phyloP scores from a whole-genome alignment of 2,888 invertebrate species.

The Ophion costatus region DNA sequence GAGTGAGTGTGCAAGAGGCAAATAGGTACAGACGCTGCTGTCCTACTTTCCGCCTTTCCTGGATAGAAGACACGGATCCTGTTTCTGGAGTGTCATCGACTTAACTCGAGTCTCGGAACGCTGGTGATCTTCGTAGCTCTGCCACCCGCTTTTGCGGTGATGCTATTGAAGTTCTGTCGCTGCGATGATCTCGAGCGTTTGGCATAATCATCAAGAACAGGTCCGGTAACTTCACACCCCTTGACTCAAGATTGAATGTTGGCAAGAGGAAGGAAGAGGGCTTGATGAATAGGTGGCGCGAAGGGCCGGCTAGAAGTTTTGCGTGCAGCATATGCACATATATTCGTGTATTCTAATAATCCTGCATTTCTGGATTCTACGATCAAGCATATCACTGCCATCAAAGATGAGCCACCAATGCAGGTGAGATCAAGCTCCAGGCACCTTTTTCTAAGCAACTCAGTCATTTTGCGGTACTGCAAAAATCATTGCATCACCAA shows the following conservation, averaged over 20 bases:
- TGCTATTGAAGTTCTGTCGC: conserved; percentile 42
- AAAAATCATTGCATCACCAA: no score
- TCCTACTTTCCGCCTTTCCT: conserved; percentile 66
- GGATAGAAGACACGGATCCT: conserved; percentile 76
- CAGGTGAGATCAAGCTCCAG: no score
- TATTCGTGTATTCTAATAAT: no score
- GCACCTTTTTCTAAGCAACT: no score
- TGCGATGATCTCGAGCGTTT: conserved; percentile 62
- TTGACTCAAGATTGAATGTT: conserved; percentile 38
- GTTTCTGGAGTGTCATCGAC: conserved; percentile 78
- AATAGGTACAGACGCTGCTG: conserved; percentile 54
- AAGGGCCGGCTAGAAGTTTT: no score
- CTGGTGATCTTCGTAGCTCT: conserved; percentile 58
- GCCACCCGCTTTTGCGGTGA: conserved; percentile 21
- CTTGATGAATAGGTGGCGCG: background rate
- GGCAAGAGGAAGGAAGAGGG: conserved; percentile 15
- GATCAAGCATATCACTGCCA: no score
- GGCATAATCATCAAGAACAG: conserved; percentile 35
- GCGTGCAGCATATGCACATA: no score
- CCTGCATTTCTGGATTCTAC: no score
- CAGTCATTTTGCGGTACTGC: background rate
- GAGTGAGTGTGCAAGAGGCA: conserved; percentile 17
- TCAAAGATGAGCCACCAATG: no score
- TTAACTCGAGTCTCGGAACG: conserved; percentile 76
- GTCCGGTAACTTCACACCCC: conserved; percentile 20